Conservation (phyloP, 2,888 invertebrate genomes). For the Heliconius ethilla region DNA sequence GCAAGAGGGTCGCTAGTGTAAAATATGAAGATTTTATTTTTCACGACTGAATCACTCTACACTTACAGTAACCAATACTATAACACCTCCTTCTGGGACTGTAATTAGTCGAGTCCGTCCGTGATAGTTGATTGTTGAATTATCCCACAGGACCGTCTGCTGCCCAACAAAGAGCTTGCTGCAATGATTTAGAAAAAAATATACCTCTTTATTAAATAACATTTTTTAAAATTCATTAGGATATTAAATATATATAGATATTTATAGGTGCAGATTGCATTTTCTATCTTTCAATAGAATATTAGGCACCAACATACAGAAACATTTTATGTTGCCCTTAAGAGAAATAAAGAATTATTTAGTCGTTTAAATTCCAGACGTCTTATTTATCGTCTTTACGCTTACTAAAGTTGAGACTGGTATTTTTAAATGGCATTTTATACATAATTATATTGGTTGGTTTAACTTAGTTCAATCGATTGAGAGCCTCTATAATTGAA, state of each 20-base stretch:
- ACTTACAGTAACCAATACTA: not conserved
- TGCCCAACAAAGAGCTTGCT: not conserved
- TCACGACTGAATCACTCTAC: too few species aligned
- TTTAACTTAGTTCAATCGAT: not conserved
- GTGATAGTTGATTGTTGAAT: not conserved
- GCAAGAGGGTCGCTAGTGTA: too few species aligned
- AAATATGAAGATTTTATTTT: too few species aligned
- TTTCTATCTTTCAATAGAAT: too few species aligned
- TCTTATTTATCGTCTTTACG: not conserved
- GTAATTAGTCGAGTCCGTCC: not conserved
- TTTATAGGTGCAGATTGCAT: too few species aligned
- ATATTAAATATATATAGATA: too few species aligned
- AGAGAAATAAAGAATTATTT: not conserved
- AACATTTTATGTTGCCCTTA: not conserved
- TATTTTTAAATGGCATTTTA: conserved; percentile 2
- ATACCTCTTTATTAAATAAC: not conserved
- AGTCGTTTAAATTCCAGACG: not conserved
- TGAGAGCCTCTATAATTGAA: not conserved
- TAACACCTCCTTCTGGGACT: not conserved
- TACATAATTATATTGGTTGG: not conserved
- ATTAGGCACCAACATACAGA: too few species aligned
- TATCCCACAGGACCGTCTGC: not conserved
- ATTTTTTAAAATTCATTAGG: too few species aligned
- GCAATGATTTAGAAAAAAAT: not conserved
- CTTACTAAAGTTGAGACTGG: not conserved